These are phyloP conservation scores for Shinisaurus crocodilurus DNA, from an alignment of 2,113 vertebrate genomes.

Conservation along the genomic window DNA sequence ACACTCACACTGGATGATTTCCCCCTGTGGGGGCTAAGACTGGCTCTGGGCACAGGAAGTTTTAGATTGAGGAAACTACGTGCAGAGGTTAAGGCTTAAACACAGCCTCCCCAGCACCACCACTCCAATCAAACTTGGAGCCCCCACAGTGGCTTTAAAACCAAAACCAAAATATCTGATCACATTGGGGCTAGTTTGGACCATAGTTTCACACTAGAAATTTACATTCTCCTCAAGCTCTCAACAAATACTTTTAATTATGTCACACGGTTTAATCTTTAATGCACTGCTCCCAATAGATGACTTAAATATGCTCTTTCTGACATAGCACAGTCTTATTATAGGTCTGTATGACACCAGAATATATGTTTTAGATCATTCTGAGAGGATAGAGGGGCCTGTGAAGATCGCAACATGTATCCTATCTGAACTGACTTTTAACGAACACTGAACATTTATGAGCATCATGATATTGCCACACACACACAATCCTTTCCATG, in stretches of 20 bases:
- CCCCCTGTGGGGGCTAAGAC: neutral
- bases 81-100: neutral
- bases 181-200: neutral
- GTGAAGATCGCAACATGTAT: too few species aligned
- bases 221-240: neutral
- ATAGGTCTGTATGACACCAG: neutral
- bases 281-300: neutral
- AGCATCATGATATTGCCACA: neutral
- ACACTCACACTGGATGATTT: too few species aligned
- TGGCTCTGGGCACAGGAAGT: neutral
- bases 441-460: neutral
- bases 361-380: neutral
- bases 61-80: neutral
- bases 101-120: neutral
- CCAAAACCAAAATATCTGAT: neutral
- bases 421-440: neutral
- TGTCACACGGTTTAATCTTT: neutral
- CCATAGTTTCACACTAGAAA: neutral
- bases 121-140: neutral
- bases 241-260: neutral
- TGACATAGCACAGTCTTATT: too few species aligned
- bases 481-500: neutral
- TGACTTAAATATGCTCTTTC: neutral
- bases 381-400: neutral
- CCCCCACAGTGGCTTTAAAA: neutral